phyloP scores from a whole-genome alignment of 2,888 invertebrate genomes.

The Drosophila acutilabella region DNA sequence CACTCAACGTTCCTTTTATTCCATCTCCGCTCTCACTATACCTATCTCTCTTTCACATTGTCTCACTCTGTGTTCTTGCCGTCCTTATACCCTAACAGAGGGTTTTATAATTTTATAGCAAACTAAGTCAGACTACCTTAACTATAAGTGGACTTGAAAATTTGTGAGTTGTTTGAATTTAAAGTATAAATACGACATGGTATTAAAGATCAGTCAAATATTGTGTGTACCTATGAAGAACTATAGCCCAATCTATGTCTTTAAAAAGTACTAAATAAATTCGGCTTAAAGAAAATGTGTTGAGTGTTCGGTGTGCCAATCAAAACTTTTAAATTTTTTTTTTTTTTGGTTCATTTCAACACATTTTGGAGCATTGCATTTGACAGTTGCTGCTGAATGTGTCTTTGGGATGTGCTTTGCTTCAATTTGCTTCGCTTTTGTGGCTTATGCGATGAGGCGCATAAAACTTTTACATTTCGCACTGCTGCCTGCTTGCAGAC shows the following conservation, averaged over 20 bases:
- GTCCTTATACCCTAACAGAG: not conserved
- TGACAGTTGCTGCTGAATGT: slow-evolving; percentile 43
- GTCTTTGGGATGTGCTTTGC: slow-evolving; percentile 24
- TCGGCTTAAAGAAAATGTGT: no score
- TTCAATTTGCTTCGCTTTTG: slow-evolving; percentile 50
- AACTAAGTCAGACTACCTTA: no score
- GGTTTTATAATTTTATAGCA: not conserved
- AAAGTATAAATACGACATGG: no score
- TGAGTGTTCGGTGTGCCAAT: not conserved
- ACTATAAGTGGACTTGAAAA: no score
- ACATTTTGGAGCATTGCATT: slow-evolving; percentile 45
- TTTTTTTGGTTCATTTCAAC: not conserved
- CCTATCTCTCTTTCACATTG: not conserved
- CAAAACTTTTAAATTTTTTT: not conserved
- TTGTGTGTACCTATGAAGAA: no score
- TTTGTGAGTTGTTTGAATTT: no score
- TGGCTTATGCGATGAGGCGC: slow-evolving; percentile 55
- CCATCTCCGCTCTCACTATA: not conserved
- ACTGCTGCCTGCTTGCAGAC: slow-evolving; percentile 58
- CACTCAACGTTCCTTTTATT: not conserved
- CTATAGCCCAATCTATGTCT: no score
- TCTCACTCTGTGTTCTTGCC: not conserved
- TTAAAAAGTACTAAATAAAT: no score
- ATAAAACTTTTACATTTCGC: slow-evolving; percentile 75
- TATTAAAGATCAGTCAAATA: no score